Evolutionary conservation across 2,888 invertebrate genomes (phyloP), one percentile per base, ranked within the genome.

Genomic region (Cylindroiulus punctatus): DNA sequence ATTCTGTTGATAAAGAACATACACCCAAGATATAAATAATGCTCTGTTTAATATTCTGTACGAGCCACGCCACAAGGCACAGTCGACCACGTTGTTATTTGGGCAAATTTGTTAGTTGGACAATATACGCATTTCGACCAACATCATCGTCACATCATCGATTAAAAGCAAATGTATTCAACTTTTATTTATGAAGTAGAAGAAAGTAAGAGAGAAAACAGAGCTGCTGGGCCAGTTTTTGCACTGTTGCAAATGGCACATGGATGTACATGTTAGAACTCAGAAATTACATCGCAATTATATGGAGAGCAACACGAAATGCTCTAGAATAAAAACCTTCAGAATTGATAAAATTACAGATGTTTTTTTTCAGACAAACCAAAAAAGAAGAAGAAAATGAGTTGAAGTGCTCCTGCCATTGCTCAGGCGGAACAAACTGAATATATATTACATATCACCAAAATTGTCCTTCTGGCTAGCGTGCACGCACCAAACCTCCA

Each of bases 361-460:
- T 44, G 44, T 57, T 8, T 57, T 57, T 57, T 57, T 57, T n/a
- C 52, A n/a, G 52, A n/a, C 52, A n/a, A 57, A 8, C 52, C 52
- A n/a, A 57, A n/a, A 47, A 47, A 17, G 7, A 36, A 36, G 7
- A 7, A 36, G 36, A 36, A 36, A 36, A 36, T 47, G 12, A 47
- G 47, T 12, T 17, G 52, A 17, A 57, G n/a, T 57, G n/a, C 52
- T 19, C 52, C 2, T 57, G 36, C 36, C 36, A 36, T 57, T 57
- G n/a, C 52, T 57, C 52, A 2, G 19, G 52, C 52, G n/a, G 52
- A 57, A 57, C 52, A 57, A 57, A 57, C 52, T 5, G n/a, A n/a
- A 57, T 57, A 57, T 57, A 57, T 57, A 57, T 57, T 57, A 57
- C 12, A 57, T n/a, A 57, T 57, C 52, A n/a, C n/a, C 52, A 57